Evolutionary conservation across 1,140 invertebrate species (phyloP), one percentile per base, ranked within the genome.

Genomic region (Leguminivora glycinivorella): DNA sequence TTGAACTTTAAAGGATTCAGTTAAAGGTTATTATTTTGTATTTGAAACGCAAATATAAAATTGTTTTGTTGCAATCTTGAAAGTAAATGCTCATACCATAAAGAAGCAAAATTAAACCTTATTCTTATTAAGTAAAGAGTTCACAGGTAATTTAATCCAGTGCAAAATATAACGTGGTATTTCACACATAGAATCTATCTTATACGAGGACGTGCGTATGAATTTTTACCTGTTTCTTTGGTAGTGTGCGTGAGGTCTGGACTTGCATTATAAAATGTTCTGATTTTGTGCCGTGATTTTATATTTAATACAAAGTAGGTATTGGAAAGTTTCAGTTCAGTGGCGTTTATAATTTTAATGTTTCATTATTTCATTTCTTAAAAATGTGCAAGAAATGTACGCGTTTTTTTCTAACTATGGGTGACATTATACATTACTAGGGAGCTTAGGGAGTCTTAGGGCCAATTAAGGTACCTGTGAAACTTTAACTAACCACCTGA

Each of bases 261-360:
- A 29, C 58, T 63, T 63, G 58, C 58, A 63, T 63, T 63, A 29
- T 63, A 63, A 63, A 63, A 29, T 63, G 26, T 63, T 63, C 58
- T 31, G 58, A 63, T 63, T 60, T 63, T 63, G 26, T 63, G 25
- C 14, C 58, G 58, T 63, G 58, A 29, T 63, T 63, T 63, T 63
- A 63, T 63, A 63, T 43, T 43, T 52, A 22, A 52, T 19, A 52
- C 47, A 52, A 43, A 52, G 47, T 52, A 52, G 47, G 47, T 52
- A 52, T 52, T 52, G 17, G 47, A 52, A 52, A 22, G 43, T 47
- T 47, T 14, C 17, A n/a, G 40, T 43, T 9, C 5, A 43, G 40
- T 43, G n/a, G n/a, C n/a, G n/a, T 17, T 52, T 22, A 22, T 19
- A 52, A 22, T 47, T 19, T 47, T 47, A 47, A 1, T 3, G 43